A percentile compares a stretch with the other conserved stretches of the same genome.
Conservation (phyloP, 1,140 invertebrate genomes). For the Lordiphosa mommai region DNA sequence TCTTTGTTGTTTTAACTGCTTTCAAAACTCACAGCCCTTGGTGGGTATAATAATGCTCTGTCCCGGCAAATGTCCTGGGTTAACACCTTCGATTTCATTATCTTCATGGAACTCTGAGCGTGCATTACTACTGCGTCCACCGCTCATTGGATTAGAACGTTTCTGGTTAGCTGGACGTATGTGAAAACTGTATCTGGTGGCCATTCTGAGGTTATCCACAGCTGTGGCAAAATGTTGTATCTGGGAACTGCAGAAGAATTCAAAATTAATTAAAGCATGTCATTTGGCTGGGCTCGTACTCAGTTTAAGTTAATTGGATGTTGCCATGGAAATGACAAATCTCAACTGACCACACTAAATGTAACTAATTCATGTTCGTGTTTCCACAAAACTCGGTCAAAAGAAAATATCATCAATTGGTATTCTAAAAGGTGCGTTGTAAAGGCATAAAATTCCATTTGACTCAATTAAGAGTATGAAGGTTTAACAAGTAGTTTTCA, state of each 20-base stretch:
- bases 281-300: too few relatives aligned
- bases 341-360: too few relatives aligned
- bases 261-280: too few relatives aligned
- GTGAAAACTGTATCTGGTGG: conserved; percentile 89
- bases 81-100: conserved; percentile 65
- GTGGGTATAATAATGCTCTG: conserved; percentile 86
- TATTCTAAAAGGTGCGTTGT: too few relatives aligned
- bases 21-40: conserved; percentile 86
- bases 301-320: too few relatives aligned
- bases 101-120: conserved; percentile 58
- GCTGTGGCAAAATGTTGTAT: conserved; percentile 81
- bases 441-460: too few relatives aligned
- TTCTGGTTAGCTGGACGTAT: conserved; percentile 81
- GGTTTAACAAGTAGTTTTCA: too few relatives aligned
- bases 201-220: conserved; percentile 85
- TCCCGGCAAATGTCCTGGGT: conserved; percentile 61
- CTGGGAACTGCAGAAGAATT: conserved; percentile 44
- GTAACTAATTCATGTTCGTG: too few relatives aligned
- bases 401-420: too few relatives aligned
- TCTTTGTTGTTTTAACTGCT: background rate
- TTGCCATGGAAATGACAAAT: too few relatives aligned
- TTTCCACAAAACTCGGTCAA: too few relatives aligned
- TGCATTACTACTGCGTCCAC: conserved; percentile 58
- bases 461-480: too few relatives aligned
- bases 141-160: conserved; percentile 38